phyloP scores from a whole-genome alignment of 1,140 invertebrate species.

The Hestina assimilis region DNA sequence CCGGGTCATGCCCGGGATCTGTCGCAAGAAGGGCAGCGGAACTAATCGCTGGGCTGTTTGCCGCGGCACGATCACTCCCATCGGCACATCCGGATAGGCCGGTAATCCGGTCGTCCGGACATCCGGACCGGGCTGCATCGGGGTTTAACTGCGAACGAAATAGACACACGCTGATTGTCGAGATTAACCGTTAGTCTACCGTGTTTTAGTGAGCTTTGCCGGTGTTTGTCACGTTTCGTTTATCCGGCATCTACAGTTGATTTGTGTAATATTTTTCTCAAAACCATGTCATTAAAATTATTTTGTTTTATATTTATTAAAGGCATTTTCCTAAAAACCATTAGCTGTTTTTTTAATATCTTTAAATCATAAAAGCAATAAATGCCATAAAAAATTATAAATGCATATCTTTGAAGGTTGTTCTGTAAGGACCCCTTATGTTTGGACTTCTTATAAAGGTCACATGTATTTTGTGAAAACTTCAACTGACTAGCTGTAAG shows the following conservation, averaged over 20 bases:
- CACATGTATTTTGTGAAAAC: no score
- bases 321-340: no score
- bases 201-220: slow-evolving; percentile 52
- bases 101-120: slow-evolving; percentile 56
- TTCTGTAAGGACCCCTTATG: no score
- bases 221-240: slow-evolving; percentile 40
- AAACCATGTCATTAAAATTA: no score
- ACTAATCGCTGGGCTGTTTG: slow-evolving; percentile 62
- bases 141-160: slow-evolving; percentile 69
- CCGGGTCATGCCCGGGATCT: slow-evolving; percentile 46
- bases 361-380: no score
- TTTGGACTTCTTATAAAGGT: no score
- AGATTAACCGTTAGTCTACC: slow-evolving; percentile 58
- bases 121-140: slow-evolving; percentile 39
- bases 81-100: slow-evolving; percentile 50
- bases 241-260: slow-evolving; percentile 9
- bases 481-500: no score
- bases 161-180: slow-evolving; percentile 64
- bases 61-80: slow-evolving; percentile 56
- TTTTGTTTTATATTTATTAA: no score
- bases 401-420: no score
- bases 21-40: slow-evolving; percentile 49
- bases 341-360: no score
- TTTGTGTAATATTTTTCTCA: not conserved
- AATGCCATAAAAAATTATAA: no score